Conservation (phyloP, 2,797 vertebrate genomes). For the Chanos chanos region DNA sequence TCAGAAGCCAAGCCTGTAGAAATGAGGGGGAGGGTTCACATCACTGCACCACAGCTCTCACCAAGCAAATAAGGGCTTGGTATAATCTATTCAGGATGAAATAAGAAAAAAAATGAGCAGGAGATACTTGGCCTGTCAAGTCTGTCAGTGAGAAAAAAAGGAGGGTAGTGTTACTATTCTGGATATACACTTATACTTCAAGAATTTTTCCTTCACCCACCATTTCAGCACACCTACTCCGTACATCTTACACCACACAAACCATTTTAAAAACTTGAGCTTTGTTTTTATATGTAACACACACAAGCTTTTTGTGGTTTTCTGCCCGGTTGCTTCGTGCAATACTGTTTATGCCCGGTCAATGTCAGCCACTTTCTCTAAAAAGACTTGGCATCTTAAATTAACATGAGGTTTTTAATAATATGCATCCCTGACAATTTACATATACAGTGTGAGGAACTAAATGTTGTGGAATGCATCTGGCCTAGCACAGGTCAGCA, state of each 20-base stretch:
- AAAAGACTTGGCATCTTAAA: too few relatives aligned
- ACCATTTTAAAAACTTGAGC: too few relatives aligned
- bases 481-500: too few relatives aligned
- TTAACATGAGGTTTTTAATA: too few relatives aligned
- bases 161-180: conserved; percentile 28
- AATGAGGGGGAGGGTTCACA: conserved; percentile 48
- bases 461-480: too few relatives aligned
- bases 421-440: too few relatives aligned
- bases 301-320: too few relatives aligned
- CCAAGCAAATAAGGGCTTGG: conserved; percentile 67
- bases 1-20: conserved; percentile 69
- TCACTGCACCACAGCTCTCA: conserved; percentile 62
- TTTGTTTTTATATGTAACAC: too few relatives aligned
- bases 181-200: conserved; percentile 49
- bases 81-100: conserved; percentile 61
- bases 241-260: conserved; percentile 30
- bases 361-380: too few relatives aligned
- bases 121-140: conserved; percentile 57
- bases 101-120: conserved; percentile 38
- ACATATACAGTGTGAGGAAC: too few relatives aligned
- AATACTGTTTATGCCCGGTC: too few relatives aligned
- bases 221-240: conserved; percentile 41
- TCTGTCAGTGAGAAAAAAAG: conserved; percentile 52
- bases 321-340: too few relatives aligned
- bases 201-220: conserved; percentile 24